Evolutionary conservation across 2,113 vertebrate genomes (phyloP), one percentile per base, ranked within the genome.

Genomic region (Syngnathus scovelli): DNA sequence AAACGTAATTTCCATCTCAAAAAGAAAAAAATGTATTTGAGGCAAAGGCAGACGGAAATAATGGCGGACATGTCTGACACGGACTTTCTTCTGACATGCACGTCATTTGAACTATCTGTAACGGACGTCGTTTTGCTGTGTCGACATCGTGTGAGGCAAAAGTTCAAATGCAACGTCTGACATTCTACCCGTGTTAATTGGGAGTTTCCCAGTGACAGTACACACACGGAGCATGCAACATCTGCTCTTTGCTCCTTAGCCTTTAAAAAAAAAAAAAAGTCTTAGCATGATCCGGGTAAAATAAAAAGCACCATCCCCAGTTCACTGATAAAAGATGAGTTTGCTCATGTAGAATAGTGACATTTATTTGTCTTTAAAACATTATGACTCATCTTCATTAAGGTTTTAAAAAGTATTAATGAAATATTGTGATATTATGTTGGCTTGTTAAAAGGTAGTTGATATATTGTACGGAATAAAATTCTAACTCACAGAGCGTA

Each of bases 71-170:
- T 74, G 78, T 70, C 56, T 83, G 62, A 48, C 70, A 68, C 66
- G 81, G 86, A 86, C 82, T 85, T 83, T 84, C 72, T 62, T 64
- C 61, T 77, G 83, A 72, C 80, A 80, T 72, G 61, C 66, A 48
- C 79, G 70, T 79, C 80, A 80, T 82, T 73, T 70, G 61, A 78
- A 82, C 83, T 82, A 75, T 72, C 37, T 71, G 69, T 77, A 78
- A 80, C 76, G 56, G 71, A 80, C 70, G 74, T 76, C 68, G 76
- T 69, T 59, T 68, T 61, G 69, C 67, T 66, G 64, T 51, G 21
- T 39, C 71, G 74, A 78, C 78, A 64, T 59, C 66, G 55, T 71
- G 49, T 70, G 75, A 72, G 27, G 54, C 65, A 74, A 70, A 39
- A 82, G 72, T 76, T 80, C 70, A 83, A 61, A 60, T 61, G 54